Base-by-base conservation (phyloP, 2,113 vertebrate genomes). In the Apeltes quadracus region DNA sequence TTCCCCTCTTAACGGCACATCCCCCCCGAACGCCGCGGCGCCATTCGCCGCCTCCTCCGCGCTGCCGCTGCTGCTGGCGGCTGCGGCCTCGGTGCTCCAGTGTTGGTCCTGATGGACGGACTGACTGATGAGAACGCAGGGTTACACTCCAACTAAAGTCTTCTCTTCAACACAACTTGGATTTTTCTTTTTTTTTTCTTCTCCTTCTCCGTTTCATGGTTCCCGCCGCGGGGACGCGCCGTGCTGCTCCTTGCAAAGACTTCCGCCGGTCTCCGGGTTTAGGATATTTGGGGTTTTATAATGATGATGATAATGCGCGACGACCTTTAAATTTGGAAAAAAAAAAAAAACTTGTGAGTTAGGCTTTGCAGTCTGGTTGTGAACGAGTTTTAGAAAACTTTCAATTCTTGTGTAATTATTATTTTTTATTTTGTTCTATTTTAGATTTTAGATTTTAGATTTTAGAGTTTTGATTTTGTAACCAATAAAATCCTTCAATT, bases 61-160 rank as follows among this genome's bases (percentile, higher is more conserved):
- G 12, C 12, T 62, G 79, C 75, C 85, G 75, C 82, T 76, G 8
- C 83, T 86, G 0, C 12, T 90, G 20, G 66, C 62, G 0, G 38
- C 88, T 1, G 46, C 71, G 0, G 32, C 34, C 2, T 64, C 66
- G 1, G 36, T 91, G 3, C 73, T 92, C 11, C 51, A 75, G 41
- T 20, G 64, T 1, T 72, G 61, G 43, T 82, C 55, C 27, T 85
- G 56, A 22, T 41, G 22, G 57, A 50, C 9, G 25, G 23, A 23
- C 53, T 27, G 56, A 55, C 32, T 18, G 48, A 16, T 18, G 48
- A 16, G 14, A 32, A 32, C 14, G 3, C 57, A 9, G 4, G 20
- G n/a, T 41, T 50, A 18, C 18, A 25, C 8, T 8, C 77, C 70
- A 62, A 76, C 75, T 23, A 46, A 53, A 46, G 7, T 7, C 27